Percentiles rank a stretch among this genome's conserved stretches.
phyloP scores from a whole-genome alignment of 2,113 vertebrate species.

The Cheirogaleus medius region DNA sequence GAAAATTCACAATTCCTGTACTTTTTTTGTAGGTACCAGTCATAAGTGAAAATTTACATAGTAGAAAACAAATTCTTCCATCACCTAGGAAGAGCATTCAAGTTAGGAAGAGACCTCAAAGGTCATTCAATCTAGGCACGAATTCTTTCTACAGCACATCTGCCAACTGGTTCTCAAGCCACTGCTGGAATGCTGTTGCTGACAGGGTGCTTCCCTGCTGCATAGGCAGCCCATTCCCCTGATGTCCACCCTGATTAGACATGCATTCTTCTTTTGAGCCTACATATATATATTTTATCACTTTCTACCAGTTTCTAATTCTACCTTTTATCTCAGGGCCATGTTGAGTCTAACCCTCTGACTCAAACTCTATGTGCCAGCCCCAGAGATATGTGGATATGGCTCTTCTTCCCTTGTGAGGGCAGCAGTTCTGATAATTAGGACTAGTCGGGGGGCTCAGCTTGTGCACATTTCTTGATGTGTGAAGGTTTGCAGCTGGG shows the following conservation, averaged over 20 bases:
- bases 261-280: neutral
- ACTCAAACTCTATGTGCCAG: neutral
- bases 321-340: neutral
- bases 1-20: accelerated
- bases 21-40: accelerated
- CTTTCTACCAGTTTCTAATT: neutral
- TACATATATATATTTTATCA: neutral
- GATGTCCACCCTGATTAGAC: neutral
- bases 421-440: neutral
- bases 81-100: neutral
- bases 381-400: neutral
- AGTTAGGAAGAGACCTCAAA: neutral
- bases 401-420: neutral
- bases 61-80: neutral
- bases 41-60: neutral
- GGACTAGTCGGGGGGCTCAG: neutral
- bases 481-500: neutral
- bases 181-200: neutral
- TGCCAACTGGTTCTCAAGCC: neutral
- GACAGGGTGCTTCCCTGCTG: neutral
- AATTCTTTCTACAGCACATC: neutral
- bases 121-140: neutral
- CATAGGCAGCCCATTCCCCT: neutral
- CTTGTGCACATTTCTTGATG: neutral
- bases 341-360: neutral